Percentiles rank a stretch among this genome's conserved stretches.
These are phyloP conservation scores for Eilema caniola DNA, from an alignment of 2,888 invertebrate species.

Conservation along the genomic window DNA sequence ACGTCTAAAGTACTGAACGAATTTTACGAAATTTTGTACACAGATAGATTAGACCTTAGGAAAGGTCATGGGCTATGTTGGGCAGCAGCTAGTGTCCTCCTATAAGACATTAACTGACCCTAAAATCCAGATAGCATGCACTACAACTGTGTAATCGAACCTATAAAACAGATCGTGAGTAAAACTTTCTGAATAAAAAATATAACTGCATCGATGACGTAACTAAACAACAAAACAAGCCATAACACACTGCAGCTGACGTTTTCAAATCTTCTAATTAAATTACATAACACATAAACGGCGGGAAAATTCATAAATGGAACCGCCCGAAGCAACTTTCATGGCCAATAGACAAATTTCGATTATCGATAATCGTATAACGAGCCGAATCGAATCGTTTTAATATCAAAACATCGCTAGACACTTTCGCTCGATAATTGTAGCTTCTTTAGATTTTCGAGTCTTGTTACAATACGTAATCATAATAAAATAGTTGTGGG, in stretches of 20 bases:
- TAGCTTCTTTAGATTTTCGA: slow-evolving; percentile 45
- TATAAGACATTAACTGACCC: no score
- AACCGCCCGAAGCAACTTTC: slow-evolving; percentile 51
- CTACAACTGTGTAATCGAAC: no score
- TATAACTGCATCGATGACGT: neutral
- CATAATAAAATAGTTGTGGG: slow-evolving; percentile 47
- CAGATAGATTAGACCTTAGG: no score
- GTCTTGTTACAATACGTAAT: slow-evolving; percentile 42
- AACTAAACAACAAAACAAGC: neutral
- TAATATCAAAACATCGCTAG: slow-evolving; percentile 58
- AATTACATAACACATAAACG: slow-evolving; percentile 25
- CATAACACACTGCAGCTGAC: neutral
- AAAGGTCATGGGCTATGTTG: no score
- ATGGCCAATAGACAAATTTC: slow-evolving; percentile 57
- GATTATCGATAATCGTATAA: slow-evolving; percentile 60
- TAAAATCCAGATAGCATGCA: no score
- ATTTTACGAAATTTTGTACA: no score
- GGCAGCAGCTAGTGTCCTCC: no score
- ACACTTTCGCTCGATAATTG: slow-evolving; percentile 65
- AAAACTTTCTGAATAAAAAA: neutral
- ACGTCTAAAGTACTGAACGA: no score
- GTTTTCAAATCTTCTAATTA: slow-evolving; percentile 14
- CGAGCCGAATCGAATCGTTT: slow-evolving; percentile 62
- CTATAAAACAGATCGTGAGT: neutral
- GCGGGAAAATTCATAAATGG: slow-evolving; percentile 42